These are phyloP conservation scores for Sylvicola cinctus DNA, from an alignment of 2,888 invertebrate species.

Conservation along the genomic window DNA sequence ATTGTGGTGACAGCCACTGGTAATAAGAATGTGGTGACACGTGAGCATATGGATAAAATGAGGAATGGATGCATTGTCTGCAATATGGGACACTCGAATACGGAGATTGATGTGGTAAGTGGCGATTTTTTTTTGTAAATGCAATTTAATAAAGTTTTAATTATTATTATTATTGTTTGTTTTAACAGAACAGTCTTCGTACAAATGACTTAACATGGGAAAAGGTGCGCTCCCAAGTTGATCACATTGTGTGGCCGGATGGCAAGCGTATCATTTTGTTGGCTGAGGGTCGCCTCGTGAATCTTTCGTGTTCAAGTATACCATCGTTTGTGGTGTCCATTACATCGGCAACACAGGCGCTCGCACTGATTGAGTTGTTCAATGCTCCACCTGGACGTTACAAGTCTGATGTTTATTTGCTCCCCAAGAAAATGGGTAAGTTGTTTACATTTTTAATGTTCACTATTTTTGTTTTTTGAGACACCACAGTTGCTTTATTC, in stretches of 20 bases:
- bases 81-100: constrained; percentile 96
- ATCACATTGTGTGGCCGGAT: constrained; percentile 97
- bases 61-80: constrained; percentile 89
- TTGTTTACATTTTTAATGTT: constrained; percentile 5
- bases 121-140: not conserved
- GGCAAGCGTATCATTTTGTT: constrained; percentile 84
- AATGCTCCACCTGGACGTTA: constrained; percentile 90
- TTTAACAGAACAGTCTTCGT: constrained; percentile 54
- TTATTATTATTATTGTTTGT: constrained; percentile 1
- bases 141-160: not conserved
- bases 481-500: constrained; percentile 2
- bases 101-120: constrained; percentile 80
- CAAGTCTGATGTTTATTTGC: constrained; percentile 89
- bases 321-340: constrained; percentile 97
- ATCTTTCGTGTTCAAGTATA: constrained; percentile 89
- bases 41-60: constrained; percentile 93
- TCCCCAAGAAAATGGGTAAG: constrained; percentile 96
- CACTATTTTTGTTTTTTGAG: too few relatives aligned
- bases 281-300: constrained; percentile 89
- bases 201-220: constrained; percentile 95
- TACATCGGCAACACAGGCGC: constrained; percentile 89
- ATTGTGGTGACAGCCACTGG: constrained; percentile 96
- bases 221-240: constrained; percentile 90
- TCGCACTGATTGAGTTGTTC: constrained; percentile 90
- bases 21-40: constrained; percentile 87